Percentiles rank a stretch among this genome's conserved stretches.
Conservation (phyloP, 1,140 invertebrate species). For the Calycopis cecrops region DNA sequence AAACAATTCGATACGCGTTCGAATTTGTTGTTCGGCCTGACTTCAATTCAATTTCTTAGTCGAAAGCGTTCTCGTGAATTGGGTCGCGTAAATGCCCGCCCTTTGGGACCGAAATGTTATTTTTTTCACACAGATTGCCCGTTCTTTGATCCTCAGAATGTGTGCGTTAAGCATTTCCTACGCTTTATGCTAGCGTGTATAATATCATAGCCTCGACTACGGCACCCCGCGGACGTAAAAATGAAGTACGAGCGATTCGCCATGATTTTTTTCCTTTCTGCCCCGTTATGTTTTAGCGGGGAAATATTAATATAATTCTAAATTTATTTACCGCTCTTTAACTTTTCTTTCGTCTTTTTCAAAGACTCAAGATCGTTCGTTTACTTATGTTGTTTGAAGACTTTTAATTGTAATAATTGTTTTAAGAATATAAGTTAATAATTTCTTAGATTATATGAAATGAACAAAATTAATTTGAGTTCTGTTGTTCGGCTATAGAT, state of each 20-base stretch:
- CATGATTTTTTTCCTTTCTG: slow-evolving; percentile 42
- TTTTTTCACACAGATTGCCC: slow-evolving; percentile 71
- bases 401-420: slow-evolving; percentile 5
- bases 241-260: slow-evolving; percentile 48
- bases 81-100: slow-evolving; percentile 71
- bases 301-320: slow-evolving; percentile 14
- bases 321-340: slow-evolving; percentile 1
- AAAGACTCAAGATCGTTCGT: no score
- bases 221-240: slow-evolving; percentile 62
- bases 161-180: slow-evolving; percentile 70
- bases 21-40: slow-evolving; percentile 67
- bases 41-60: slow-evolving; percentile 72
- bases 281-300: slow-evolving; percentile 11
- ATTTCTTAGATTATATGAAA: no score
- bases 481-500: no score
- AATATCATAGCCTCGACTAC: slow-evolving; percentile 39
- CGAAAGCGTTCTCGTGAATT: slow-evolving; percentile 65
- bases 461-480: no score
- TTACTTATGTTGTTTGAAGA: no score
- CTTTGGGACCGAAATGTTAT: slow-evolving; percentile 70
- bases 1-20: slow-evolving; percentile 74
- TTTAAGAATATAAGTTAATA: slow-evolving; percentile 4
- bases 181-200: slow-evolving; percentile 61
- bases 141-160: slow-evolving; percentile 71
- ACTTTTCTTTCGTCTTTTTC: slow-evolving; percentile 3